Evolutionary conservation across 2,888 invertebrate genomes (phyloP), one percentile per base, ranked within the genome.

Genomic region (Acleris literana): DNA sequence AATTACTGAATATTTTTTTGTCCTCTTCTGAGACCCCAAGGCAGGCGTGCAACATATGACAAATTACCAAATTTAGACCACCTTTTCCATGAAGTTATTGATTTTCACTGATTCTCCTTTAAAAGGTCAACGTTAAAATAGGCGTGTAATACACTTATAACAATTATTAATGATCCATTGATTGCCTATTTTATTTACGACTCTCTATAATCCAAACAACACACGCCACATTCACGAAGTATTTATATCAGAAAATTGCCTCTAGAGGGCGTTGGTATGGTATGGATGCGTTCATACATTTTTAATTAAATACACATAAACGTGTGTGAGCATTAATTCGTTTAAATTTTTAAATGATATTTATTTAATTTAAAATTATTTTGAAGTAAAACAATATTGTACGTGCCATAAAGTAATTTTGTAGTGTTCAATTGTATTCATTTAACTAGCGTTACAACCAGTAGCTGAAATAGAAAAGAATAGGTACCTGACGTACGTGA

Each of bases 211-310:
- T 82, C 87, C 90, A 93, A 93, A 93, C 93, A 93, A 93, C 93
- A 93, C 93, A 93, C 93, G 93, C 93, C 93, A 93, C 93, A 93
- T 92, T 93, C 92, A 90, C 90, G 87, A 89, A 87, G 84, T 88
- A 87, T 84, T 86, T 87, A 83, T 76, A 76, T 81, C 73, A 81
- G 72, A 80, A 86, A 83, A 84, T 84, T 85, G 70, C 76, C 91
- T 81, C 84, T 74, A 92, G 92, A 79, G 85, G 90, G 85, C 91
- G 84, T 66, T 57, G 25, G 57, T 66, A 62, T 46, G 66, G 51
- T 57, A 66, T 51, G 62, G 66, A 52, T 46, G 52, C 66, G 48
- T 66, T 57, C 62, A 55, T 18, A 51, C 46, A 17, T 20, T 25
- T 20, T 11, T 18, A 52, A 11, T n/a, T 5, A 25, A 49, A 22